These are phyloP conservation scores for Caenorhabditis inopinata DNA, from an alignment of 1,140 invertebrate species.

Conservation along the genomic window DNA sequence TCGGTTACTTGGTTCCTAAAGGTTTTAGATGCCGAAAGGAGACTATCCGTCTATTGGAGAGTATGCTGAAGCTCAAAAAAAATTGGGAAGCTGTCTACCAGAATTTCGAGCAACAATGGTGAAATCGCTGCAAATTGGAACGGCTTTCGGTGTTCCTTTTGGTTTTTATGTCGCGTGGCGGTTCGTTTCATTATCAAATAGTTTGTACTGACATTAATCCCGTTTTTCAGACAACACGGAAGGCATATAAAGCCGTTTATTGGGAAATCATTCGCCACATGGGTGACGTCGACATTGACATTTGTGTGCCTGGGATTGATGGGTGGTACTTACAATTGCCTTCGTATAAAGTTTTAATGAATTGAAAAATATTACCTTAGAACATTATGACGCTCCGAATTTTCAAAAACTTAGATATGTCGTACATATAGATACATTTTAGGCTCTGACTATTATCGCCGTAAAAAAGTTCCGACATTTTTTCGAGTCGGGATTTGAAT, in stretches of 20 bases:
- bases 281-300: conserved; percentile 24
- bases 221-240: conserved; percentile 23
- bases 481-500: too few species aligned
- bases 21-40: conserved; percentile 26
- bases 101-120: conserved; percentile 37
- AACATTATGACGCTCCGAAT: neutral
- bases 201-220: neutral
- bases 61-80: conserved; percentile 42
- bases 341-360: conserved; percentile 32
- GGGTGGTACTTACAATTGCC: conserved; percentile 41
- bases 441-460: too few species aligned
- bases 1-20: too few species aligned
- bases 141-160: conserved; percentile 40
- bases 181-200: too few species aligned
- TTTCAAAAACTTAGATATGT: neutral
- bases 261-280: conserved; percentile 34
- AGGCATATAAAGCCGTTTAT: conserved; percentile 12
- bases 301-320: conserved; percentile 41
- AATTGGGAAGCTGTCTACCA: conserved; percentile 35
- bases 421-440: too few species aligned
- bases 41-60: conserved; percentile 34
- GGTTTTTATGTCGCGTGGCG: conserved; percentile 38
- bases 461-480: too few species aligned
- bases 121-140: conserved; percentile 9
- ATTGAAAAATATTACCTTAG: neutral